phyloP scores from a whole-genome alignment of 2,797 vertebrate species.

The Sebastes taczanowskii region DNA sequence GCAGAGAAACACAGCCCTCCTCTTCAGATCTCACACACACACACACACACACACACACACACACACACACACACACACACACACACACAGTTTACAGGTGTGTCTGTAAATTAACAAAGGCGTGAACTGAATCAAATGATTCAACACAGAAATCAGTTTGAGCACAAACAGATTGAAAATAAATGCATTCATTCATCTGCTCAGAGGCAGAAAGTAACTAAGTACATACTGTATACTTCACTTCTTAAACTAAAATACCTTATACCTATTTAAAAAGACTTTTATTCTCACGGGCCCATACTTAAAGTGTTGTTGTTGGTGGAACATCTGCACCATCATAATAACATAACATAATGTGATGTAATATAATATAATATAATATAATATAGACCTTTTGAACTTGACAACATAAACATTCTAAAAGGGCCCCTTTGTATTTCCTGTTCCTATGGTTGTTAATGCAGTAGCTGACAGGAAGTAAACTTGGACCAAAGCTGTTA shows the following conservation, averaged over 20 bases:
- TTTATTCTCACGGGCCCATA: not conserved
- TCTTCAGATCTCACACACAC: constrained; percentile 40
- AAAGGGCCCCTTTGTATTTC: too few species aligned
- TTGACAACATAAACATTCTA: too few species aligned
- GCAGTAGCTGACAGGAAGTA: too few species aligned
- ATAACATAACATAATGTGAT: not conserved
- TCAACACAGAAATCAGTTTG: not conserved
- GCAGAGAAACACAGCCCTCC: constrained; percentile 52
- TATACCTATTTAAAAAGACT: not conserved
- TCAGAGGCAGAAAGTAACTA: not conserved
- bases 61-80: too few species aligned
- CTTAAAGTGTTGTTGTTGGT: not conserved
- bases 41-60: not conserved
- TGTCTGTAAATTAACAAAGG: not conserved
- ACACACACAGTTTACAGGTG: not conserved
- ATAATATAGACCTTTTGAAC: not conserved
- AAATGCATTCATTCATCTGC: not conserved
- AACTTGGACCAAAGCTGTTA: too few species aligned
- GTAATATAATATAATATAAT: not conserved
- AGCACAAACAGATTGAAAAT: not conserved
- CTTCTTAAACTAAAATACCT: not conserved
- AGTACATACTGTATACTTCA: not conserved
- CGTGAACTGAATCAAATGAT: not conserved
- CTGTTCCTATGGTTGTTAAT: too few species aligned
- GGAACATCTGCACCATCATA: not conserved